A percentile compares a stretch with the other conserved stretches of the same genome.
phyloP scores from a whole-genome alignment of 2,113 vertebrate species.

The Gobius niger region DNA sequence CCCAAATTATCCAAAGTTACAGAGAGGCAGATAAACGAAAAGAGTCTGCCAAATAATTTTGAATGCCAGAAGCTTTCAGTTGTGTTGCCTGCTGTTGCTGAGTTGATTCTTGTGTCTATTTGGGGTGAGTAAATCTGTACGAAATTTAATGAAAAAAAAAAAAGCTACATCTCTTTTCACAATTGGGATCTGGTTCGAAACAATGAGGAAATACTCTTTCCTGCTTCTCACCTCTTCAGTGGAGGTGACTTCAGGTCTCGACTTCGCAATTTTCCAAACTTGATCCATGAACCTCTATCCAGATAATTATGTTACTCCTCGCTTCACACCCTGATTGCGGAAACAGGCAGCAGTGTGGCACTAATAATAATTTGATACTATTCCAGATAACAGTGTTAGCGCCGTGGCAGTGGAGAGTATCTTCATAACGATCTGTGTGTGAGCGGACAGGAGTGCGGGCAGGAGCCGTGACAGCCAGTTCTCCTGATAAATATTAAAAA shows the following conservation, averaged over 20 bases:
- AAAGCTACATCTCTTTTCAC: too few species aligned
- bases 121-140: too few species aligned
- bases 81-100: too few species aligned
- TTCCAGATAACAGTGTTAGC: not conserved
- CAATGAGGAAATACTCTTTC: not conserved
- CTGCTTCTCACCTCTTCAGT: not conserved
- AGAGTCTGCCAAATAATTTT: too few species aligned
- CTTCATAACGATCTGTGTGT: not conserved
- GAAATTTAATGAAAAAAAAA: too few species aligned
- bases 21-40: too few species aligned
- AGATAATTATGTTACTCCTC: conserved; percentile 1
- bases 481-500: not conserved
- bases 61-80: too few species aligned
- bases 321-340: not conserved
- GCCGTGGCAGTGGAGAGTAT: not conserved
- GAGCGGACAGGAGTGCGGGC: not conserved
- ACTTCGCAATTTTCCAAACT: not conserved
- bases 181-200: too few species aligned
- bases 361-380: conserved; percentile 6
- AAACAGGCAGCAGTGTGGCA: not conserved
- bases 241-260: not conserved
- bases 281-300: not conserved
- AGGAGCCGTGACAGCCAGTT: not conserved
- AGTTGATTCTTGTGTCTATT: too few species aligned
- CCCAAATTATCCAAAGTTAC: too few species aligned